phyloP scores from a whole-genome alignment of 2,113 vertebrate species.

The Callipepla californica region DNA sequence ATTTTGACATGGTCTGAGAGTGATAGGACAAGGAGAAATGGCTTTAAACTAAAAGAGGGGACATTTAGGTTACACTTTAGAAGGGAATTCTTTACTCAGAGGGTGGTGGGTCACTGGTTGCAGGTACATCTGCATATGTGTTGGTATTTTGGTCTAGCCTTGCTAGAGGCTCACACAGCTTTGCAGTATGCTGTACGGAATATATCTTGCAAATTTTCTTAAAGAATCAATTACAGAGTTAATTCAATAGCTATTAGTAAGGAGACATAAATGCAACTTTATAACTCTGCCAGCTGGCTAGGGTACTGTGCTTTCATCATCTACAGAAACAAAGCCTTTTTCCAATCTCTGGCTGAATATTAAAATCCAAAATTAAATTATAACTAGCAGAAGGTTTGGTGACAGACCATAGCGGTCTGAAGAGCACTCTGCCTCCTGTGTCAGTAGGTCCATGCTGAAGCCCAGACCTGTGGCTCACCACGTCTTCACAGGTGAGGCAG shows the following conservation, averaged over 20 bases:
- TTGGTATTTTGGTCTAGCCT: not conserved
- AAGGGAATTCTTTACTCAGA: no score
- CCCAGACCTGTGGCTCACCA: not conserved
- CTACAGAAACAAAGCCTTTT: constrained; percentile 46
- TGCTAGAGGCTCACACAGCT: not conserved
- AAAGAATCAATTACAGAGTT: constrained; percentile 42
- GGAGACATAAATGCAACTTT: constrained; percentile 48
- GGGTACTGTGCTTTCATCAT: constrained; percentile 39
- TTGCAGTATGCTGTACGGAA: not conserved
- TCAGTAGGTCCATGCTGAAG: not conserved
- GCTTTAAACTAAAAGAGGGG: no score
- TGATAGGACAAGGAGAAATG: no score
- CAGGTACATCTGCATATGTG: not conserved
- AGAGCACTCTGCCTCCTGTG: not conserved
- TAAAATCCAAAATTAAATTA: constrained; percentile 15
- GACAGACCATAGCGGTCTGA: not conserved
- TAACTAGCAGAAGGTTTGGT: constrained; percentile 1
- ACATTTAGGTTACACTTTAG: no score
- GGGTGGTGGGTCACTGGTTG: no score
- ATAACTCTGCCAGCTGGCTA: constrained; percentile 68
- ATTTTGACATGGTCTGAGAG: no score
- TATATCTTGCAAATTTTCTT: not conserved
- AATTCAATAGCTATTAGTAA: constrained; percentile 46
- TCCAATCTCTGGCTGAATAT: constrained; percentile 50
- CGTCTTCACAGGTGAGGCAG: constrained; percentile 10